phyloP scores from a whole-genome alignment of 1,140 invertebrate species.

The Cataglyphis hispanica region DNA sequence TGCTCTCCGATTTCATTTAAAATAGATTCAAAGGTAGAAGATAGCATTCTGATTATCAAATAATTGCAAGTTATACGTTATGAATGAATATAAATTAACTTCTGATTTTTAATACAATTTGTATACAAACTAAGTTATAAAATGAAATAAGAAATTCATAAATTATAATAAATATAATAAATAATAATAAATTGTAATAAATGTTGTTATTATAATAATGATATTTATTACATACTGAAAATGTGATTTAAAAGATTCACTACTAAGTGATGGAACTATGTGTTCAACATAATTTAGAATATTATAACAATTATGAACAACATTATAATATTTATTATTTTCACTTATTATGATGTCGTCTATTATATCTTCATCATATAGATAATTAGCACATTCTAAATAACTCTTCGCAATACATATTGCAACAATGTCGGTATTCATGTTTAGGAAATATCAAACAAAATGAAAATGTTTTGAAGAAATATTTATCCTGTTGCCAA shows the following conservation, averaged over 20 bases:
- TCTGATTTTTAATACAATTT: too few species aligned
- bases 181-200: too few species aligned
- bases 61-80: too few species aligned
- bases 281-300: neutral
- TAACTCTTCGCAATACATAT: neutral
- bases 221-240: neutral
- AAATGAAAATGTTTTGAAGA: too few species aligned
- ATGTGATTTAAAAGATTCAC: neutral
- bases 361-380: neutral
- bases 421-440: neutral
- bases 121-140: neutral
- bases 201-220: too few species aligned
- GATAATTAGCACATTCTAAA: neutral
- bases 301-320: neutral
- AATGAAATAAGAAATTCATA: neutral
- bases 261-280: conserved; percentile 7
- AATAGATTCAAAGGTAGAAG: conserved; percentile 14
- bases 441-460: neutral
- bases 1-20: neutral
- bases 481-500: too few species aligned
- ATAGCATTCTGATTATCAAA: neutral
- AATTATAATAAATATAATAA: conserved; percentile 60
- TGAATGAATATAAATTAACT: too few species aligned
- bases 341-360: neutral
- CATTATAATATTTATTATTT: neutral